phyloP scores from a whole-genome alignment of 1,140 invertebrate species.

The Drosophila mauritiana region DNA sequence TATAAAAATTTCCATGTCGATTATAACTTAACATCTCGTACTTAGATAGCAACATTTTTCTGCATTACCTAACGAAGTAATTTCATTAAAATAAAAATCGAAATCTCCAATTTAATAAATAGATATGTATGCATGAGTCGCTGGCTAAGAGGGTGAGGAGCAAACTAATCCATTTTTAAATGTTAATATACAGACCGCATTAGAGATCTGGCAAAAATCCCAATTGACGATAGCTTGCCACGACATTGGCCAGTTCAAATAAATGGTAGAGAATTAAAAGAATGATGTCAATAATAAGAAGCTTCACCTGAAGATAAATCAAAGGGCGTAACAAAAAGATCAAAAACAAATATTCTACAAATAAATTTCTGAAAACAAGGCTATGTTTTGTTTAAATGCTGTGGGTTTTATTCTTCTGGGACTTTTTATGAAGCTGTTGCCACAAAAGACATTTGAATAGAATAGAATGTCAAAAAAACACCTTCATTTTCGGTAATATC shows the following conservation, averaged over 20 bases:
- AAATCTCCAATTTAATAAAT: constrained; percentile 66
- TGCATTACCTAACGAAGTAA: constrained; percentile 52
- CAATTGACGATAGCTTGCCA: constrained; percentile 46
- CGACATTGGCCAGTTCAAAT: constrained; percentile 23
- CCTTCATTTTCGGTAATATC: no score
- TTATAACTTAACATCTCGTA: constrained; percentile 73
- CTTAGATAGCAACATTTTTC: constrained; percentile 82
- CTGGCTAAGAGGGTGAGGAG: constrained; percentile 11
- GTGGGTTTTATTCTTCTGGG: not conserved
- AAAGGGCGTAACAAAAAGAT: constrained; percentile 16
- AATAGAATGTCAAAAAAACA: no score
- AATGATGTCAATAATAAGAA: constrained; percentile 77
- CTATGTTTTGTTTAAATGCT: not conserved
- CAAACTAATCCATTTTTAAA: constrained; percentile 59
- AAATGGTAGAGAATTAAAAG: constrained; percentile 68
- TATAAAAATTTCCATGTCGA: constrained; percentile 72
- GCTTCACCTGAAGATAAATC: constrained; percentile 54
- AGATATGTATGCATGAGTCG: constrained; percentile 49
- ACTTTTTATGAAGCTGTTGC: no score
- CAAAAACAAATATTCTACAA: constrained; percentile 64
- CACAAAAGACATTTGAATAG: no score
- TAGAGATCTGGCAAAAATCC: constrained; percentile 25
- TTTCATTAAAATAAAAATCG: constrained; percentile 47
- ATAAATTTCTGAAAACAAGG: constrained; percentile 67
- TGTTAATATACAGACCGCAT: constrained; percentile 35